Evolutionary conservation across 2,113 vertebrate genomes (phyloP).

Genomic region (Symphodus melops): DNA sequence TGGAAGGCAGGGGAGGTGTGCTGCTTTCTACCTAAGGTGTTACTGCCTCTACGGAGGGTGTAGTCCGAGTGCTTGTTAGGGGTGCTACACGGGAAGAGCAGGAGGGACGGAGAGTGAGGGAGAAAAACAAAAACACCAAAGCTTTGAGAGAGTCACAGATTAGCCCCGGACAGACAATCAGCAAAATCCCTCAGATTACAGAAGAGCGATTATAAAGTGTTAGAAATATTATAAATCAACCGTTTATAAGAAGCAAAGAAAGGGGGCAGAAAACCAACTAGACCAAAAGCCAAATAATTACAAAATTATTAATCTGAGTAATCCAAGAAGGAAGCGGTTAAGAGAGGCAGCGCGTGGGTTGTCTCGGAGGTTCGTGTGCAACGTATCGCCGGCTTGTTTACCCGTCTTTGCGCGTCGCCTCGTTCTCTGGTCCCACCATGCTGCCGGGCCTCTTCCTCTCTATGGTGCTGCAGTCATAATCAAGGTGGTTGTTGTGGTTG

Average conservation of each 20-base stretch:
- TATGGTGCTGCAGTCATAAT: constrained; percentile 87
- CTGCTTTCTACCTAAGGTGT: constrained; percentile 97
- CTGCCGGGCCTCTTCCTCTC: constrained; percentile 95
- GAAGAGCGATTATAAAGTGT: constrained; percentile 12
- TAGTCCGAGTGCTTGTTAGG: constrained; percentile 95
- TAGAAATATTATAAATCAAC: not conserved
- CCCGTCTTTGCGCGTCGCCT: constrained; percentile 92
- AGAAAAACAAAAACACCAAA: constrained; percentile 50
- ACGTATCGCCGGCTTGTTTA: constrained; percentile 53
- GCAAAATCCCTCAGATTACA: constrained; percentile 14
- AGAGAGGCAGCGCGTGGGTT: not conserved
- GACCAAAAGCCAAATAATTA: constrained; percentile 28
- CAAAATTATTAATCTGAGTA: constrained; percentile 19
- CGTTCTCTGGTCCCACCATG: constrained; percentile 91
- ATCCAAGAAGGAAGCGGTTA: not conserved
- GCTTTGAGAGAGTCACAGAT: constrained; percentile 48
- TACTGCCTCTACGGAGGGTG: constrained; percentile 91
- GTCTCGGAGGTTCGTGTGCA: not conserved
- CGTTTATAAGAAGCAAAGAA: not conserved
- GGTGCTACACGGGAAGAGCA: constrained; percentile 86
- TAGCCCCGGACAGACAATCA: constrained; percentile 49
- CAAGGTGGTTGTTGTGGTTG: constrained; percentile 89
- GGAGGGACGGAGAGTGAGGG: constrained; percentile 48
- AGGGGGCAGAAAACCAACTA: constrained; percentile 8
- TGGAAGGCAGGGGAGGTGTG: constrained; percentile 96